These are phyloP conservation scores for Drosophila prolongata DNA, from an alignment of 2,888 invertebrate genomes.

Conservation along the genomic window DNA sequence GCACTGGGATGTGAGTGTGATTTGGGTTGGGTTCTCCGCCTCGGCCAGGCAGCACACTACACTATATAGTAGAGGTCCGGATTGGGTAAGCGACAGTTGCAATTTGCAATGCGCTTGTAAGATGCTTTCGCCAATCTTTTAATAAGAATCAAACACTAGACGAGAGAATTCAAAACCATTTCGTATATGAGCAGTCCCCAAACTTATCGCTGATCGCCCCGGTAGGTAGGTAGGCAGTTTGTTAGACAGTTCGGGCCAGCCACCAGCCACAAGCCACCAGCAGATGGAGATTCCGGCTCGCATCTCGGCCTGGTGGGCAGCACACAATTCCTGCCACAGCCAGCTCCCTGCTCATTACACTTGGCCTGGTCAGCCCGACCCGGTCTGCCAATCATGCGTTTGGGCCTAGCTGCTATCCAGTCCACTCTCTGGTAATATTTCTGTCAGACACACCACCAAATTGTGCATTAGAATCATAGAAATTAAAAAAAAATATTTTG, in stretches of 20 bases:
- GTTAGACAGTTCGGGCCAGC: slow-evolving; percentile 17
- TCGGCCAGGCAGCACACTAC: background rate
- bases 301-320: slow-evolving; percentile 36
- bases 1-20: slow-evolving; percentile 37
- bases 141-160: slow-evolving; percentile 81
- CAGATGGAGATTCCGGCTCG: slow-evolving; percentile 37
- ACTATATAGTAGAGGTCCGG: slow-evolving; percentile 5
- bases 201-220: slow-evolving; percentile 77
- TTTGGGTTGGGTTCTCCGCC: slow-evolving; percentile 55
- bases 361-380: slow-evolving; percentile 41
- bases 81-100: slow-evolving; percentile 67
- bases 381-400: slow-evolving; percentile 51
- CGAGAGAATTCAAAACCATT: slow-evolving; percentile 80
- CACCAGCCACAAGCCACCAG: slow-evolving; percentile 11
- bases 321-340: slow-evolving; percentile 7
- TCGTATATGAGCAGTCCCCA: slow-evolving; percentile 71
- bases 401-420: slow-evolving; percentile 30
- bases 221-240: slow-evolving; percentile 73
- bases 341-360: slow-evolving; percentile 60
- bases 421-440: background rate
- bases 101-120: slow-evolving; percentile 71
- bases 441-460: background rate
- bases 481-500: too few species aligned
- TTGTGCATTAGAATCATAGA: too few species aligned
- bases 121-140: slow-evolving; percentile 79